Evolutionary conservation across 2,113 vertebrate species (phyloP).

Genomic region (Proterorhinus semilunaris): DNA sequence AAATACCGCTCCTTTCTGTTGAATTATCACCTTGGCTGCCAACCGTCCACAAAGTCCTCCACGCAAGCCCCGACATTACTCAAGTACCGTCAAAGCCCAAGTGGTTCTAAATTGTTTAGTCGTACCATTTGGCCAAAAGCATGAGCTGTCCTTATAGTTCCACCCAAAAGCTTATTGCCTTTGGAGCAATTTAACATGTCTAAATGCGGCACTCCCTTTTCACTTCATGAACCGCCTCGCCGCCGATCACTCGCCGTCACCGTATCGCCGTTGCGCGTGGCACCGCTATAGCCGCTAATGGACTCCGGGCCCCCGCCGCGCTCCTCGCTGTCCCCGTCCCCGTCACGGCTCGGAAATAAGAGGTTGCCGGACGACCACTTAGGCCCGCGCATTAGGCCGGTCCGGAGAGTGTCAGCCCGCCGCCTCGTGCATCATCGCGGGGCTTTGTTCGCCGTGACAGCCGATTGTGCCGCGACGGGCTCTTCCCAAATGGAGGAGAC

Average conservation of each 20-base stretch:
- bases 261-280: constrained; percentile 37
- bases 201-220: background rate
- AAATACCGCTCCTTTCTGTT: too few relatives aligned
- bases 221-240: constrained; percentile 23
- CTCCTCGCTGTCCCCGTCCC: constrained; percentile 39
- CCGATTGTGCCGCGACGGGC: constrained; percentile 24
- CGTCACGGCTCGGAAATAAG: constrained; percentile 63
- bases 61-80: too few relatives aligned
- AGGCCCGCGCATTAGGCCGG: constrained; percentile 66
- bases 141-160: background rate
- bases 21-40: too few relatives aligned
- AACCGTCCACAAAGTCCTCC: too few relatives aligned
- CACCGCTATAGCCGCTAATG: constrained; percentile 63
- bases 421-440: constrained; percentile 61
- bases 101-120: background rate
- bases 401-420: constrained; percentile 51
- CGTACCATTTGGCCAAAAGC: constrained; percentile 23
- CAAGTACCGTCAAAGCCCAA: too few relatives aligned
- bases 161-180: too few relatives aligned
- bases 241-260: constrained; percentile 1
- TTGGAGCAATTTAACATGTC: background rate
- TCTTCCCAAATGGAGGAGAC: constrained; percentile 44
- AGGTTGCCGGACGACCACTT: constrained; percentile 60
- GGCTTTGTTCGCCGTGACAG: constrained; percentile 62
- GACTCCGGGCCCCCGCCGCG: constrained; percentile 53